Conservation (phyloP, 2,113 vertebrate species). For the Eudyptes chrysolophus region DNA sequence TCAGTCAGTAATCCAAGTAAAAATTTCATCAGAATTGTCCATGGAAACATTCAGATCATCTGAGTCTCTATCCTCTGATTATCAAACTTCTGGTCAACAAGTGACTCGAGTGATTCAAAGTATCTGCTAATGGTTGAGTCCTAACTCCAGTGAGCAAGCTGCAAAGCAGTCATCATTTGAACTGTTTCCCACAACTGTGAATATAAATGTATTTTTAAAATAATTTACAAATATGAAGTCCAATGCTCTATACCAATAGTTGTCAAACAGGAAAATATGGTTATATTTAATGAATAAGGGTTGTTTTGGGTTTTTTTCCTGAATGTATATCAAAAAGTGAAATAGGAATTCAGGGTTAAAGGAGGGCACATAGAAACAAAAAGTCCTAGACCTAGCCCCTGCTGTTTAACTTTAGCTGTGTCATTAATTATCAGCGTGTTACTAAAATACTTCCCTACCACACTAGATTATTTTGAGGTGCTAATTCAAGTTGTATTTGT, state of each 20-base stretch:
- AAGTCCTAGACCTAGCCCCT: not conserved
- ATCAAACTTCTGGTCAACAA: not conserved
- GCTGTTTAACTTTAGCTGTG: not conserved
- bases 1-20: not conserved
- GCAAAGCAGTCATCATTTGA: not conserved
- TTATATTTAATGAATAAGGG: not conserved
- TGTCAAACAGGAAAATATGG: not conserved
- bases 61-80: not conserved
- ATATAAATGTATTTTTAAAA: not conserved
- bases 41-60: not conserved
- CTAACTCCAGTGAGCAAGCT: not conserved
- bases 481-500: not conserved
- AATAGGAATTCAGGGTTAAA: not conserved
- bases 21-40: not conserved
- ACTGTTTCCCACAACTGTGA: not conserved
- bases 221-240: not conserved
- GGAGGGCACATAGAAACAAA: not conserved
- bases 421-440: not conserved
- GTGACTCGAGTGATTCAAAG: not conserved
- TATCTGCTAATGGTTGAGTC: not conserved
- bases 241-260: not conserved
- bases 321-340: not conserved
- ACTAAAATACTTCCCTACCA: not conserved
- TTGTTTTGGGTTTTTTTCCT: not conserved
- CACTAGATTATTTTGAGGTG: not conserved